Base-by-base conservation (phyloP, 2,113 vertebrate genomes). In the Strigops habroptila region DNA sequence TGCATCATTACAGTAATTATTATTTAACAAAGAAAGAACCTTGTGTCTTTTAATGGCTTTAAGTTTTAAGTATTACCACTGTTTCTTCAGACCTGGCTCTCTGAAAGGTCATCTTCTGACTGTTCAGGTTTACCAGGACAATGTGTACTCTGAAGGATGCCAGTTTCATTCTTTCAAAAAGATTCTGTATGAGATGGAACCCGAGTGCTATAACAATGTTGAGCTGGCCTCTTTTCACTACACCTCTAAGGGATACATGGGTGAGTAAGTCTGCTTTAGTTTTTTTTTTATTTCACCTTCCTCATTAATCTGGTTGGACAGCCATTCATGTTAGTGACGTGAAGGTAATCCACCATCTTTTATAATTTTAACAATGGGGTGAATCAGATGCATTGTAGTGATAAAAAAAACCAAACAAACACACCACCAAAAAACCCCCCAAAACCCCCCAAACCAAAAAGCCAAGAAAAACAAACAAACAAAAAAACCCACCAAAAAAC, bases 211-310 rank as follows among this genome's bases (percentile, higher is more conserved):
- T 82, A 98, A 95, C 96, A 98, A 97, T 13, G 98, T 99, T 95
- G 99, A 99, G 93, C 98, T 99, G 8, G 98, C 98, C 57, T 99
- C 98, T 77, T 99, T 99, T 97, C 98, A 99, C 96, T 99, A 98
- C 86, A 98, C 98, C 84, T 99, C 98, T 96, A 98, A 99, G 97
- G 99, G 98, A 90, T 99, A 99, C 97, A 99, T 98, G 92, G 98
- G 99, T 97, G 98, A 99, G 99, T 99, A 98, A 88, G 99, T 98
- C 27, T 68, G 69, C 65, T 80, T 91, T 80, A 23, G 18, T 59
- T 78, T 57, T n/a, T 63, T 78, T 94, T 86, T 71, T 51, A 82
- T 91, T 88, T 94, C 82, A 85, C 65, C 57, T 94, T 90, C 81
- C 75, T 92, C 68, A 79, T 92, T 91, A 94, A 90, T 95, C 39